Percentiles rank a stretch among this genome's conserved stretches.
Evolutionary conservation across 2,888 invertebrate genomes (phyloP).

Genomic region (Epicampocera succincta): DNA sequence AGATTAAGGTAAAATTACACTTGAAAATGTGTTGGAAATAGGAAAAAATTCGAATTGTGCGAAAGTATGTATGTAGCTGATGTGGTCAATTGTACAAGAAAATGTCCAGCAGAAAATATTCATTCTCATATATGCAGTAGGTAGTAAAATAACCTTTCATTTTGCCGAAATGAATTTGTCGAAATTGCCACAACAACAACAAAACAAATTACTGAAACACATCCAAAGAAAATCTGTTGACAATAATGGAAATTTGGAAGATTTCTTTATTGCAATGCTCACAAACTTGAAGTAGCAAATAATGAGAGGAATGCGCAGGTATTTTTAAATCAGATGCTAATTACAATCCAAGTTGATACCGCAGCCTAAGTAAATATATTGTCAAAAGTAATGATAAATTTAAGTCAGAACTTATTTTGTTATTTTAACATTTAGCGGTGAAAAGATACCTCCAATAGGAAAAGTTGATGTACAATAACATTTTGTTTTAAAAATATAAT

Average conservation of each 20-base stretch:
- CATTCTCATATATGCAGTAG: not conserved
- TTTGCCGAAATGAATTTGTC: not conserved
- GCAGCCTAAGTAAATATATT: conserved; percentile 20
- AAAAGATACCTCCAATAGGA: conserved; percentile 42
- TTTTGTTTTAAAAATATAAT: conserved; percentile 19
- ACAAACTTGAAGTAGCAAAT: not conserved
- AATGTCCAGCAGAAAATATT: not conserved
- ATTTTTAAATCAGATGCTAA: too few species aligned
- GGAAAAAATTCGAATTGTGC: conserved; percentile 23
- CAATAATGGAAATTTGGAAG: not conserved
- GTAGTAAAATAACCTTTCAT: too few species aligned
- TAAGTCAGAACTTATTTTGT: not conserved
- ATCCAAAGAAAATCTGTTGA: not conserved
- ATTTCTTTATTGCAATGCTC: not conserved
- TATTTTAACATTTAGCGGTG: conserved; percentile 46
- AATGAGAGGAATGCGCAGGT: not conserved
- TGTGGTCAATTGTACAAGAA: not conserved
- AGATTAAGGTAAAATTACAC: conserved; percentile 13
- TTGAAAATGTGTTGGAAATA: conserved; percentile 9
- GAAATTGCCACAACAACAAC: not conserved
- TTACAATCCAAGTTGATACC: conserved; percentile 1
- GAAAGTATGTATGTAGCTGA: conserved; percentile 7
- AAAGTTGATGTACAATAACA: conserved; percentile 17
- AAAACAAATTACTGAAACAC: not conserved
- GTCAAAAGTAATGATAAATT: conserved; percentile 19